phyloP scores from a whole-genome alignment of 2,888 invertebrate species.

The Caenorhabditis sp. region DNA sequence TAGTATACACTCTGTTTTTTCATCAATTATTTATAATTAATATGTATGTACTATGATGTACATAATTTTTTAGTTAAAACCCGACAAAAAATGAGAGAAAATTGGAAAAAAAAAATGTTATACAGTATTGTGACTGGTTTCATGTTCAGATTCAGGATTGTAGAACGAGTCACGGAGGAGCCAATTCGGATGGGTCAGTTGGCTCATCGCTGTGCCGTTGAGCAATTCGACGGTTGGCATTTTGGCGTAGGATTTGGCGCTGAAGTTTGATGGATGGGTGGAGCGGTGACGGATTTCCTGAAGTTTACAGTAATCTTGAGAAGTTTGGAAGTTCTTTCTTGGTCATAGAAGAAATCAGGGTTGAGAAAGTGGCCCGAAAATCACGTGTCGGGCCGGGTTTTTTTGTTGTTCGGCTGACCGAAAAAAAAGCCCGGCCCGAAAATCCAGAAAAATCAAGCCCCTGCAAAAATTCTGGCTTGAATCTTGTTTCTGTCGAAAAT shows the following conservation, averaged over 20 bases:
- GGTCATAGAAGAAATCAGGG: too few species aligned
- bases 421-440: too few species aligned
- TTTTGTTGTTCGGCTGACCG: too few species aligned
- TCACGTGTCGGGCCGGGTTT: too few species aligned
- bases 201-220: slow-evolving; percentile 38
- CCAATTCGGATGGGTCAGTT: slow-evolving; percentile 49
- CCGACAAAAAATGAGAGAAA: not conserved
- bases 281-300: slow-evolving; percentile 31
- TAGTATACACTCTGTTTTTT: too few species aligned
- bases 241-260: slow-evolving; percentile 45
- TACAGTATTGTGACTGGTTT: slow-evolving; percentile 11
- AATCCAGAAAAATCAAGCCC: too few species aligned
- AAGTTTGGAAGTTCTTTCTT: too few species aligned
- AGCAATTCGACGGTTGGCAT: slow-evolving; percentile 50
- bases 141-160: slow-evolving; percentile 30
- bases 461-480: too few species aligned
- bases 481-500: too few species aligned
- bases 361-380: too few species aligned
- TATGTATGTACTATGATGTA: too few species aligned
- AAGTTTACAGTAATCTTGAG: not conserved
- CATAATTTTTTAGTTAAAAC: not conserved
- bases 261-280: slow-evolving; percentile 29
- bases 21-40: too few species aligned
- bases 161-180: slow-evolving; percentile 43
- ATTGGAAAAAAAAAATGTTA: not conserved